Evolutionary conservation across 2,113 vertebrate genomes (phyloP).

Genomic region (Eulemur rufifrons): DNA sequence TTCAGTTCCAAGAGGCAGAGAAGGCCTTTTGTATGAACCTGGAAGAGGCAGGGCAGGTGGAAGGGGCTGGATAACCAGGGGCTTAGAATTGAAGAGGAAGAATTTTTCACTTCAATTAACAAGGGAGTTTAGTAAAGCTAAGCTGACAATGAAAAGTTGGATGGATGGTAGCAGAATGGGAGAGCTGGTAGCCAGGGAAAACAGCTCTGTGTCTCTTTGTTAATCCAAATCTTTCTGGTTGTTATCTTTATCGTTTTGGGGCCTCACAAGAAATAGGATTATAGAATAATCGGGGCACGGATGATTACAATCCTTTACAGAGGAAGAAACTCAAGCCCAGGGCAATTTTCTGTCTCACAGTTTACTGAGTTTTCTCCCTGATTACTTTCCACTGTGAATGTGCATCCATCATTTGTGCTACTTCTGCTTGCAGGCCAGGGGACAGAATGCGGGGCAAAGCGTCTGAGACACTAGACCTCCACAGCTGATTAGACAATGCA

Average conservation of each 20-base stretch:
- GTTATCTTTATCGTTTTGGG: background rate
- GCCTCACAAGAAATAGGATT: background rate
- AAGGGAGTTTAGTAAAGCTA: background rate
- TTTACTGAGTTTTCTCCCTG: background rate
- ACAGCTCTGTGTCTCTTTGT: background rate
- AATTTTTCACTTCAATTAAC: background rate
- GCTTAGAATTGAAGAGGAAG: background rate
- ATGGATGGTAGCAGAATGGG: too few relatives aligned
- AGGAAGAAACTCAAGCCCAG: background rate
- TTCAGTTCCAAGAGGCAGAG: background rate
- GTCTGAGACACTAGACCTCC: background rate
- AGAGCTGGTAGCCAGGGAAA: background rate
- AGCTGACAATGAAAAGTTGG: background rate
- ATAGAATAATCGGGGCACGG: background rate
- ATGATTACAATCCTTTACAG: background rate
- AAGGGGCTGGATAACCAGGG: too few relatives aligned
- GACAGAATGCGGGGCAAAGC: background rate
- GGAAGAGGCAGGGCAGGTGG: background rate
- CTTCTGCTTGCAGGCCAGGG: background rate
- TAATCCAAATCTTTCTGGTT: background rate
- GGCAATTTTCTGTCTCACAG: too few relatives aligned
- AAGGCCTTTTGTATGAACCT: background rate
- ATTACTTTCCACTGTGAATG: too few relatives aligned
- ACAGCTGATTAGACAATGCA: background rate
- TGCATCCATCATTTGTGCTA: accelerated